Evolutionary conservation across 2,113 vertebrate genomes (phyloP).

Genomic region (Malurus melanocephalus): DNA sequence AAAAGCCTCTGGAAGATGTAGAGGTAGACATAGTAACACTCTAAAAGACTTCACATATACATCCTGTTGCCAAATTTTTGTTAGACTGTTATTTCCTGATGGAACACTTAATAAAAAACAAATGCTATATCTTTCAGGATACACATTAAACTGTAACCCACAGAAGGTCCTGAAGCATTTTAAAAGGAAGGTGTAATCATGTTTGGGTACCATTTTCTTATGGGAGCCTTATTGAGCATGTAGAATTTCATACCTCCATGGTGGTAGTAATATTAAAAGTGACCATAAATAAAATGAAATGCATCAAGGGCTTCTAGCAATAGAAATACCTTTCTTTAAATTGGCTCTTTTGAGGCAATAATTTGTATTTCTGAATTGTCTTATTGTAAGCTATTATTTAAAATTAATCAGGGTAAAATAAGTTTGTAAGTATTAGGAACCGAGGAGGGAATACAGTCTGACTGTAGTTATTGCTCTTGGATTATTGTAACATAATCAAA

Average conservation of each 20-base stretch:
- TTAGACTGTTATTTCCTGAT: not conserved
- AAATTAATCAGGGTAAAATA: not conserved
- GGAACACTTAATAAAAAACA: not conserved
- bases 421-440: not conserved
- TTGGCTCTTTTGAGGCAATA: not conserved
- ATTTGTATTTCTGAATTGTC: not conserved
- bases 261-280: not conserved
- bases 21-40: not conserved
- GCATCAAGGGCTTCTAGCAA: not conserved
- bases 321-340: not conserved
- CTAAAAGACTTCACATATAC: not conserved
- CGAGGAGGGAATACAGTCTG: not conserved
- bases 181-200: not conserved
- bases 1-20: not conserved
- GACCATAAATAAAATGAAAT: not conserved
- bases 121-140: not conserved
- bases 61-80: not conserved
- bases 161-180: not conserved
- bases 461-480: not conserved
- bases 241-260: not conserved
- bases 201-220: not conserved
- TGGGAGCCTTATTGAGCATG: not conserved
- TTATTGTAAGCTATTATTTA: not conserved
- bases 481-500: not conserved
- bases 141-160: not conserved